These are phyloP conservation scores for Spodoptera exigua DNA, from an alignment of 2,888 invertebrate genomes.

Conservation along the genomic window DNA sequence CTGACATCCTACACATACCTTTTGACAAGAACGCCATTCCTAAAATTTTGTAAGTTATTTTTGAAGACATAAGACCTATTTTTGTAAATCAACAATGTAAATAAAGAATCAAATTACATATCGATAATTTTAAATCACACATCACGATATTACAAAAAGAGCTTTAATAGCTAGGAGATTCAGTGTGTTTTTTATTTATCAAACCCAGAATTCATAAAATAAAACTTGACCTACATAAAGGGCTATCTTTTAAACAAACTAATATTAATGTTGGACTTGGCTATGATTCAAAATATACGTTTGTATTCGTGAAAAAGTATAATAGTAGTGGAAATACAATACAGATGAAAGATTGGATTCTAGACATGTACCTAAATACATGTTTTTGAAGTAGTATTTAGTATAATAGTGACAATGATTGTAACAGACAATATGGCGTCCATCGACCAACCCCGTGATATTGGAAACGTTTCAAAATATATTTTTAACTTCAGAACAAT, in stretches of 20 bases:
- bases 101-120: no score
- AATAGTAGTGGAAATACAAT: not conserved
- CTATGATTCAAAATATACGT: slow-evolving; percentile 46
- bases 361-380: no score
- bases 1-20: not conserved
- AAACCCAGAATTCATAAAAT: slow-evolving; percentile 12
- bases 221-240: slow-evolving; percentile 48
- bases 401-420: slow-evolving; percentile 13
- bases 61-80: not conserved
- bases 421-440: slow-evolving; percentile 40
- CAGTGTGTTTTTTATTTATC: slow-evolving; percentile 16
- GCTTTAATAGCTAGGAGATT: slow-evolving; percentile 21
- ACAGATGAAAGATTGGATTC: not conserved
- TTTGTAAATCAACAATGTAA: no score
- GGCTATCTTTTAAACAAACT: slow-evolving; percentile 36
- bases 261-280: slow-evolving; percentile 46
- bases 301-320: slow-evolving; percentile 18
- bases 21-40: slow-evolving; percentile 2
- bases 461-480: slow-evolving; percentile 46
- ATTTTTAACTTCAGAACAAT: slow-evolving; percentile 36
- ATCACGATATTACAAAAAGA: slow-evolving; percentile 10
- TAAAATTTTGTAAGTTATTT: not conserved
- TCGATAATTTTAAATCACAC: not conserved
- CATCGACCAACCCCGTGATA: slow-evolving; percentile 22
- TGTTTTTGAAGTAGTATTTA: not conserved